Percentiles rank a stretch among this genome's conserved stretches.
phyloP scores from a whole-genome alignment of 2,888 invertebrate genomes.

The Rugalucina vietnamica region DNA sequence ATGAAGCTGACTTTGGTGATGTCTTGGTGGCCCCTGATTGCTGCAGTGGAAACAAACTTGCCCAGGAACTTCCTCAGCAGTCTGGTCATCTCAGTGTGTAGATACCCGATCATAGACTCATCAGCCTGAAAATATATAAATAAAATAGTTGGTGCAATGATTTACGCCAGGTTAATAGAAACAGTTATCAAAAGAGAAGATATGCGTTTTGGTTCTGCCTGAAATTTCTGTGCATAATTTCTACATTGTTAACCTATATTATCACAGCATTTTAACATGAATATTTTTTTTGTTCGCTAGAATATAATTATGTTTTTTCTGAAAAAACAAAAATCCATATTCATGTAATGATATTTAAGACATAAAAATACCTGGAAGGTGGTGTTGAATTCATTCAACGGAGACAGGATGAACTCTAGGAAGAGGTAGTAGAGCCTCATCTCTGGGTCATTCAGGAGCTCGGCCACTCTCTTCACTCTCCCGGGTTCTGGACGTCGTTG shows the following conservation, averaged over 20 bases:
- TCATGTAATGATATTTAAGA: neutral
- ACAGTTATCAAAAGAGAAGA: too few species aligned
- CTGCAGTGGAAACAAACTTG: slow-evolving; percentile 35
- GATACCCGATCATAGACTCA: slow-evolving; percentile 27
- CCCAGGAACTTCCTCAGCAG: slow-evolving; percentile 38
- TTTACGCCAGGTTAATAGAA: too few species aligned
- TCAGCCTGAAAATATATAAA: neutral
- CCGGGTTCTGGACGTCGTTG: slow-evolving; percentile 42
- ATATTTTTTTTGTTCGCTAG: neutral
- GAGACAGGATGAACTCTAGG: slow-evolving; percentile 40
- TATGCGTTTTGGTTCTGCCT: too few species aligned
- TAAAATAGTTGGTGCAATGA: too few species aligned
- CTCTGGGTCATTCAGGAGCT: neutral
- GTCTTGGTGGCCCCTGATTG: slow-evolving; percentile 10
- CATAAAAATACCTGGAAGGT: slow-evolving; percentile 39
- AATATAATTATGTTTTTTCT: neutral
- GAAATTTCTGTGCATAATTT: neutral
- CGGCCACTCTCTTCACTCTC: slow-evolving; percentile 24
- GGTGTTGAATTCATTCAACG: slow-evolving; percentile 55
- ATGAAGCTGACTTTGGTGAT: slow-evolving; percentile 26
- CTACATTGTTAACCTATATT: neutral
- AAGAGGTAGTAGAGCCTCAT: slow-evolving; percentile 32
- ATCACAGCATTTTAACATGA: neutral
- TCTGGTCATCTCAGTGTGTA: slow-evolving; percentile 26
- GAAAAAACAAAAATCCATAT: neutral